Percentiles rank a stretch among this genome's conserved stretches.
These are phyloP conservation scores for Fundulus diaphanus DNA, from an alignment of 2,797 vertebrate species.

Conservation along the genomic window DNA sequence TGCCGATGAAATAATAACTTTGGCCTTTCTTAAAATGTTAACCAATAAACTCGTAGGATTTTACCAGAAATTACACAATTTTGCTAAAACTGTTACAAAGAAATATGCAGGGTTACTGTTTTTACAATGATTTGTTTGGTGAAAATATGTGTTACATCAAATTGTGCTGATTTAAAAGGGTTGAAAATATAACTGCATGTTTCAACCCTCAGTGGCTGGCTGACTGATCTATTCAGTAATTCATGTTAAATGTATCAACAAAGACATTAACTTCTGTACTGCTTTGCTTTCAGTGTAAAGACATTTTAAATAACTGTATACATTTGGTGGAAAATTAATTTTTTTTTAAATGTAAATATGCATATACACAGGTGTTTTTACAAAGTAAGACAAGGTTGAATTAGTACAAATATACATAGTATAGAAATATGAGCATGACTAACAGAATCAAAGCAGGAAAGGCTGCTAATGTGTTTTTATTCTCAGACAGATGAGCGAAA, in stretches of 20 bases:
- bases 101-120: neutral
- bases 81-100: neutral
- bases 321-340: neutral
- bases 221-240: neutral
- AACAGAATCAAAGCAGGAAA: neutral
- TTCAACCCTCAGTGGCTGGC: neutral
- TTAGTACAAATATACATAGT: neutral
- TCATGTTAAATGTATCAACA: neutral
- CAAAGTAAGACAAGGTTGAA: neutral
- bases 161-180: neutral
- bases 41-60: too few relatives aligned
- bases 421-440: neutral
- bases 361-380: neutral
- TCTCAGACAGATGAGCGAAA: neutral
- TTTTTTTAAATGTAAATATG: neutral
- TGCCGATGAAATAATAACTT: neutral
- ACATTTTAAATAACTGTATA: neutral
- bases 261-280: neutral
- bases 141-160: neutral
- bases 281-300: neutral
- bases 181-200: neutral
- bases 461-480: neutral
- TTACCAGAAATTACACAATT: neutral
- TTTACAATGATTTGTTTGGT: neutral
- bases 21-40: neutral